These are phyloP conservation scores for Atractosteus spatula DNA, from an alignment of 2,113 vertebrate genomes.

Conservation along the genomic window DNA sequence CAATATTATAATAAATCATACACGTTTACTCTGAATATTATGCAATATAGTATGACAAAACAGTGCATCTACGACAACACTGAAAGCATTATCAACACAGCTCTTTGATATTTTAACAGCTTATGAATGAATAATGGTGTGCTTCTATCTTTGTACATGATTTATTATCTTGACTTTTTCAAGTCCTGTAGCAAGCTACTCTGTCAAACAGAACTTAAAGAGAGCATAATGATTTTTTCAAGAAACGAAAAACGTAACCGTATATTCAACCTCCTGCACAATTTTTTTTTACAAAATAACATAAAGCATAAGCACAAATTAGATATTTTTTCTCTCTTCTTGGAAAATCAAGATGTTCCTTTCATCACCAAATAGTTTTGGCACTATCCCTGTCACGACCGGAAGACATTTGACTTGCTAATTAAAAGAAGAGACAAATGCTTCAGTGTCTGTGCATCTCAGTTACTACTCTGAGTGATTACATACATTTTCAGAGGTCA, in stretches of 20 bases:
- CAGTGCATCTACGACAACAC: neutral
- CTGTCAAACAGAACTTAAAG: neutral
- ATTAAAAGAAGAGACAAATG: neutral
- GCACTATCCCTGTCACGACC: neutral
- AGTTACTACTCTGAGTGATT: neutral
- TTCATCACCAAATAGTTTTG: neutral
- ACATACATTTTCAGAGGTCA: too few relatives aligned
- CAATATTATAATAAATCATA: too few relatives aligned
- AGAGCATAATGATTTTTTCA: neutral
- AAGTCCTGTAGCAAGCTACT: conserved; percentile 1
- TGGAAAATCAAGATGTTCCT: neutral
- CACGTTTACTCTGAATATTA: too few relatives aligned
- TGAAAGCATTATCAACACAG: neutral
- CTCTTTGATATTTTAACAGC: neutral
- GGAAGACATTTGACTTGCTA: neutral
- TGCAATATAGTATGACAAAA: neutral
- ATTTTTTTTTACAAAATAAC: conserved; percentile 1
- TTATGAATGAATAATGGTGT: conserved; percentile 2
- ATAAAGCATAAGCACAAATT: neutral
- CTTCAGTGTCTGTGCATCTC: neutral
- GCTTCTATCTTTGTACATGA: neutral
- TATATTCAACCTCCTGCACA: neutral
- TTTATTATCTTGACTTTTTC: conserved; percentile 3
- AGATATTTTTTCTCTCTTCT: neutral
- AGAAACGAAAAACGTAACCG: neutral